Base-by-base conservation (phyloP, 2,888 invertebrate species). In the Mimas tiliae region DNA sequence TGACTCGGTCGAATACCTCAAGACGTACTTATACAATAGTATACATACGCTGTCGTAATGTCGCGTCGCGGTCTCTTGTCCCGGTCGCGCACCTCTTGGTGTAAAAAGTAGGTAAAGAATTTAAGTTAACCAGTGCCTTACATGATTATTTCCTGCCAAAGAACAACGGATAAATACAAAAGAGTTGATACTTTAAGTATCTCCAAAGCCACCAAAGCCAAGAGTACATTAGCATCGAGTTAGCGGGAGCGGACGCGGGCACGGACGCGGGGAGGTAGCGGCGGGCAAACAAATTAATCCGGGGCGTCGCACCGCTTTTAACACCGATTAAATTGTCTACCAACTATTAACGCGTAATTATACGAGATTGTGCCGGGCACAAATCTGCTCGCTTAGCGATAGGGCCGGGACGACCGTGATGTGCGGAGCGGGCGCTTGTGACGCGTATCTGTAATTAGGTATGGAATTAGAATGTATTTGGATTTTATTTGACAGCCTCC, bases 301-400 rank as follows among this genome's bases (percentile, higher is more conserved):
- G 52, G 63, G 21, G 64, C 45, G 21, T 42, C 42, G 4, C 47
- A 48, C 63, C 27, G 47, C 63, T 63, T 53, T 27, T 45, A 53
- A 34, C 11, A 47, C 16, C 45, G 64, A 64, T 64, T 53, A 55
- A 64, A 47, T 64, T 50, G 64, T 55, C 53, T 55, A 45, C 16
- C 45, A 55, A 64, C 53, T 64, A 55, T 64, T 53, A 64, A 64
- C 21, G 12, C 64, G 16, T 64, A 64, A 64, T 64, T 53, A 64
- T 47, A 53, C 47, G 33, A 53, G 45, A 53, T 53, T 53, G 64
- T 21, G 27, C 45, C 14, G n/a, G 27, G 21, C 33, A 33, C 33
- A 27, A 52, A 42, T 45, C 33, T 33, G 14, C 47, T 11, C 33
- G 19, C 8, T 47, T 21, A 42, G 33, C 6, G 45, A 47, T 8